These are phyloP conservation scores for Phataginus tricuspis DNA, from an alignment of 2,797 vertebrate species.

Conservation along the genomic window DNA sequence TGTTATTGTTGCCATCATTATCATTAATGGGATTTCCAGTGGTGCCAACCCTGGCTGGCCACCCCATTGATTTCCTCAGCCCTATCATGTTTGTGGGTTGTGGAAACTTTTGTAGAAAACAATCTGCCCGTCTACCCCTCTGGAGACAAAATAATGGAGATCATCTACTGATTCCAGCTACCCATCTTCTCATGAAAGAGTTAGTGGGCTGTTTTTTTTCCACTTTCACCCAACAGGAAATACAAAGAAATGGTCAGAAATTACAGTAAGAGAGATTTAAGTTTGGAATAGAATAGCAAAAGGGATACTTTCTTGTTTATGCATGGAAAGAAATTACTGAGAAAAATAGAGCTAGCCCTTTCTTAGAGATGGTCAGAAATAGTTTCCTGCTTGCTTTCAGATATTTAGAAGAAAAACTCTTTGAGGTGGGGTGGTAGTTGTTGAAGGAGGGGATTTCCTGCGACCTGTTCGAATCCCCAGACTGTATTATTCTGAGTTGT, in stretches of 20 bases:
- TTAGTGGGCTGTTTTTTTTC: not conserved
- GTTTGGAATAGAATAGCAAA: not conserved
- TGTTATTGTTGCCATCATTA: not conserved
- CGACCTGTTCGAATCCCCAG: too few species aligned
- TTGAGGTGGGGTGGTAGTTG: rapidly evolving
- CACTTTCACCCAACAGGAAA: not conserved
- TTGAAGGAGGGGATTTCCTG: not conserved
- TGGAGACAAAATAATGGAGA: not conserved
- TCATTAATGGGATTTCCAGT: too few species aligned
- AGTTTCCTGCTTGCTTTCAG: not conserved
- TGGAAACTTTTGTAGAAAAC: not conserved
- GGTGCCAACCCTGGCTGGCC: too few species aligned
- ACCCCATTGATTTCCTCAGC: not conserved
- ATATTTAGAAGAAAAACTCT: not conserved
- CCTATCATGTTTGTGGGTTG: not conserved
- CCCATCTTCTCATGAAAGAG: not conserved
- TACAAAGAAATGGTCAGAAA: not conserved
- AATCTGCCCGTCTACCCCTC: not conserved
- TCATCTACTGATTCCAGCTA: not conserved
- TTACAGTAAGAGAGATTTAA: not conserved
- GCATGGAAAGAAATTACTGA: not conserved
- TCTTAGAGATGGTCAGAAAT: not conserved
- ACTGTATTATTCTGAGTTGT: not conserved
- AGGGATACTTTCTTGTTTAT: not conserved
- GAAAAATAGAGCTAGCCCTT: not conserved